Evolutionary conservation across 37 sponge, comb jelly and placozoan species (phyloP).

Genomic region (Beroe ovata): DNA sequence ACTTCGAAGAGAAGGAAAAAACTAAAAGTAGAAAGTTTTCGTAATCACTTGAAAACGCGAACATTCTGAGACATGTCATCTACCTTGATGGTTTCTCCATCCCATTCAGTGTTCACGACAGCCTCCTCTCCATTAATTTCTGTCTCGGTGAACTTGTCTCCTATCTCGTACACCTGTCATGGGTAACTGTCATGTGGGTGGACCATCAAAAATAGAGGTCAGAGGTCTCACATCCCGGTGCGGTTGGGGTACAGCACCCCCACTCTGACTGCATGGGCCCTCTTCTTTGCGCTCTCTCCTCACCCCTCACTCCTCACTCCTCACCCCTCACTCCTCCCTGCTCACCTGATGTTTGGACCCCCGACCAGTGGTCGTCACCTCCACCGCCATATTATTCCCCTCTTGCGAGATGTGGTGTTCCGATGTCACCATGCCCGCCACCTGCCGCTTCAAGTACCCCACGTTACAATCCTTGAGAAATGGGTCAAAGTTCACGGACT

Average conservation of each 20-base stretch:
- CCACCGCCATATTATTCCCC: conserved; percentile 17
- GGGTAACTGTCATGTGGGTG: too few relatives aligned
- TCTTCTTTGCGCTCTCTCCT: too few relatives aligned
- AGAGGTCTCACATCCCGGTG: too few relatives aligned
- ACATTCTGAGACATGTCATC: too few relatives aligned
- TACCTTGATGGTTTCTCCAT: neutral
- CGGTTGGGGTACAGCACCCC: too few relatives aligned
- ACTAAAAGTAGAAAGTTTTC: too few relatives aligned
- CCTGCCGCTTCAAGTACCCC: conserved; percentile 31
- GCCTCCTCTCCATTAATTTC: conserved; percentile 49
- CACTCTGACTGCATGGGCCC: too few relatives aligned
- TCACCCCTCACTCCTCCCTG: too few relatives aligned
- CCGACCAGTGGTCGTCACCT: neutral
- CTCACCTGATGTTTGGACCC: neutral
- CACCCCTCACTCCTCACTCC: too few relatives aligned
- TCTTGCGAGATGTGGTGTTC: conserved; percentile 45
- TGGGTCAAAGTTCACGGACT: conserved; percentile 54
- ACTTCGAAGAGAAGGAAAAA: too few relatives aligned
- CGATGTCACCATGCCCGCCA: neutral
- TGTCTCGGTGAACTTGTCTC: neutral
- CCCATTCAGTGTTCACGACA: conserved; percentile 33
- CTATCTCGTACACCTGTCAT: conserved; percentile 13
- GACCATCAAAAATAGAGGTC: too few relatives aligned
- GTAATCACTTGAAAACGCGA: too few relatives aligned
- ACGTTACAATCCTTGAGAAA: conserved; percentile 36